Base-by-base conservation (phyloP, 2,113 vertebrate species). In the Labrus mixtus region DNA sequence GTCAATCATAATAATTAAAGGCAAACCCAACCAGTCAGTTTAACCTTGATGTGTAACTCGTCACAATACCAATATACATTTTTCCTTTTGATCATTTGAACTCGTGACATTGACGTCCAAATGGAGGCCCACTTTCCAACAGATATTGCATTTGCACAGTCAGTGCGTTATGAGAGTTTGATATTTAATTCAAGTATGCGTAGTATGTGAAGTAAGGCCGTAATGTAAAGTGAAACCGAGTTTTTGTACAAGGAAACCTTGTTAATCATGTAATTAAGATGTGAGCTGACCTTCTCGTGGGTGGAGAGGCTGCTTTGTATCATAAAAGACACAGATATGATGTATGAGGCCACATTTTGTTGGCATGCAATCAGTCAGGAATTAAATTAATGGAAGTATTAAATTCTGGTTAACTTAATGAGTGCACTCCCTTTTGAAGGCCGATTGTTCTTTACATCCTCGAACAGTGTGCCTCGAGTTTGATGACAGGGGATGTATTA, bases 401-500 rank as follows among this genome's bases (percentile, higher is more conserved):
- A n/a, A 3, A 51, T 20, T 10, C 8, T 10, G n/a, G n/a, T n/a
- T 23, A 48, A 25, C 22, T 50, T 22, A 5, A 37, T 63, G 6
- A 55, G 43, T 54, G 5, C 4, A 51, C 62, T 75, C 53, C 43
- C 20, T 73, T 54, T 2, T 39, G 66, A 45, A 10, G 4, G 20
- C 13, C 46, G 15, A 63, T 63, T 64, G 36, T 77, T 12, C 54
- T 64, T 68, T 55, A 17, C 29, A 15, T 55, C 15, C 15, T 23
- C 33, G 43, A 39, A 54, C 19, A 59, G 53, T 3, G 19, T 54
- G 33, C 43, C 43, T 17, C 59, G 55, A 48, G n/a, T 87, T 73
- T 79, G 46, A 74, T 75, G 48, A 57, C 66, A 19, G 19, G 9
- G 46, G 72, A 41, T 64, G 41, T 82, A 59, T 76, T 54, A 50